phyloP scores from a whole-genome alignment of 2,888 invertebrate genomes.

The Trichogramma evanescens region DNA sequence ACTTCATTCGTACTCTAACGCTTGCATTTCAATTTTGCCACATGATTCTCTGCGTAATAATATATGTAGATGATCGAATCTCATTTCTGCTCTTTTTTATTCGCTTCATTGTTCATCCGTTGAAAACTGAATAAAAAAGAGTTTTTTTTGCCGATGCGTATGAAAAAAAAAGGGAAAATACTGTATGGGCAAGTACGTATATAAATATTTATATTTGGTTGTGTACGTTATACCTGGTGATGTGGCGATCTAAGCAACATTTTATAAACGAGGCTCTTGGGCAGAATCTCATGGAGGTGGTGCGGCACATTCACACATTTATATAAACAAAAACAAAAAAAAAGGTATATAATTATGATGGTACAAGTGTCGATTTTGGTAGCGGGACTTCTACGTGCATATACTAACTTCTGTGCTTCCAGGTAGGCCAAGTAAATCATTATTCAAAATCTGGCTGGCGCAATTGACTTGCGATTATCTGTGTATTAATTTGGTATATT shows the following conservation, averaged over 20 bases:
- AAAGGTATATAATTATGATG: conserved; percentile 33
- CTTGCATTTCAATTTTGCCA: too few species aligned
- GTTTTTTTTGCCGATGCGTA: too few species aligned
- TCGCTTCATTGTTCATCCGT: too few species aligned
- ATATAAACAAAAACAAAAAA: conserved; percentile 7
- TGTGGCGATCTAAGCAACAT: conserved; percentile 7
- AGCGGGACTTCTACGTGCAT: conserved; percentile 46
- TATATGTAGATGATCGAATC: conserved; percentile 13
- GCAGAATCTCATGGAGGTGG: conserved; percentile 31
- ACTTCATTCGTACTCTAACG: too few species aligned
- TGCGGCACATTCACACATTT: conserved; percentile 36
- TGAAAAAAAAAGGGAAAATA: too few species aligned
- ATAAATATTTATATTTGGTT: conserved; percentile 11
- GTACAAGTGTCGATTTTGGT: conserved; percentile 48
- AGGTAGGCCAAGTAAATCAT: conserved; percentile 49
- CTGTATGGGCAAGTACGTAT: conserved; percentile 2
- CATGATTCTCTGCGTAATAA: conserved; percentile 19
- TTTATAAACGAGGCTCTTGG: conserved; percentile 29
- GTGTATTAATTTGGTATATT: not conserved
- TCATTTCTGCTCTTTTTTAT: conserved; percentile 16
- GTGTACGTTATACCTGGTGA: conserved; percentile 19
- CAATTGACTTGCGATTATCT: conserved; percentile 7
- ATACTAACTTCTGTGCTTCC: conserved; percentile 49
- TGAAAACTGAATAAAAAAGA: too few species aligned
- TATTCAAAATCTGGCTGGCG: conserved; percentile 35